These are phyloP conservation scores for Rhinogobius similis DNA, from an alignment of 2,113 vertebrate genomes.

Conservation along the genomic window DNA sequence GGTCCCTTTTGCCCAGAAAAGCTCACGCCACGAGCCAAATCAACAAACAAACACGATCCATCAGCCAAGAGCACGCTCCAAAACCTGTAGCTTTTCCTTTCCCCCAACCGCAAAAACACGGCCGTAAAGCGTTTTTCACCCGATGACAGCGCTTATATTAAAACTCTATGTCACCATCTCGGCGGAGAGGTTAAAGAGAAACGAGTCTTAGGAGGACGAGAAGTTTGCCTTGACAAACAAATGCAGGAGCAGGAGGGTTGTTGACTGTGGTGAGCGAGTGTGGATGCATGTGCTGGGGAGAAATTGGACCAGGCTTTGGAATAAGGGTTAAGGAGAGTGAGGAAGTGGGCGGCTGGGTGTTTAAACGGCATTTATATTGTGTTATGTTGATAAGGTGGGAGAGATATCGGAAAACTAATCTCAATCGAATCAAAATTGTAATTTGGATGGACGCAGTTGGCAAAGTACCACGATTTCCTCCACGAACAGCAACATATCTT, in stretches of 20 bases:
- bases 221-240: constrained; percentile 59
- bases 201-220: constrained; percentile 63
- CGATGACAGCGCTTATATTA: constrained; percentile 56
- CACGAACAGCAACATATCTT: too few species aligned
- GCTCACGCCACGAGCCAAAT: constrained; percentile 42
- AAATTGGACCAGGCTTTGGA: too few species aligned
- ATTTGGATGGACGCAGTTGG: too few species aligned
- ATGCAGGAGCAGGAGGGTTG: constrained; percentile 34
- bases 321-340: too few species aligned
- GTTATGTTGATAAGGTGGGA: too few species aligned
- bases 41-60: constrained; percentile 43
- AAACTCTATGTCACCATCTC: constrained; percentile 68
- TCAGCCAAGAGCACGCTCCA: constrained; percentile 51
- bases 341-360: too few species aligned
- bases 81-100: constrained; percentile 55
- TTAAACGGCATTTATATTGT: too few species aligned
- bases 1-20: constrained; percentile 49
- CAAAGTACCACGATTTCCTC: too few species aligned
- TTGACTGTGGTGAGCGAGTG: constrained; percentile 61
- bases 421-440: too few species aligned
- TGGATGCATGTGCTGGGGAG: constrained; percentile 33
- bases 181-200: constrained; percentile 51
- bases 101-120: constrained; percentile 26
- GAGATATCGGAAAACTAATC: too few species aligned
- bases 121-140: constrained; percentile 47